Evolutionary conservation across 2,888 invertebrate species (phyloP).

Genomic region (Ennomos erosarius): DNA sequence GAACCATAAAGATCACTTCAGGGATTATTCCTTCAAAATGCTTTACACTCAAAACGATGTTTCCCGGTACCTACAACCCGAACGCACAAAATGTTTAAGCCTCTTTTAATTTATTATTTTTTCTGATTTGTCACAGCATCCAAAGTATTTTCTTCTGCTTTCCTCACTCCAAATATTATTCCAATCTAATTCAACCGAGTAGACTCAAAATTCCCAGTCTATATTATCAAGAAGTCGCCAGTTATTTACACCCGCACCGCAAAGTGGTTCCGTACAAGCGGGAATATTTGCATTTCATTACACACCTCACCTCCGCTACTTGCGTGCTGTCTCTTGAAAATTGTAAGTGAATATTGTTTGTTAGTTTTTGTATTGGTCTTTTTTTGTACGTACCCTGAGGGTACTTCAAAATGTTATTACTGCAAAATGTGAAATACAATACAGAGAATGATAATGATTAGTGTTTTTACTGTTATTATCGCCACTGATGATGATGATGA

Average conservation of each 20-base stretch:
- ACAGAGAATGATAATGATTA: too few species aligned
- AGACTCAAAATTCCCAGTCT: constrained; percentile 30
- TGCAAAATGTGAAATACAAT: too few species aligned
- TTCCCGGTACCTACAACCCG: too few species aligned
- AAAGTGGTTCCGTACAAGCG: constrained; percentile 62
- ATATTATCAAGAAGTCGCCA: constrained; percentile 53
- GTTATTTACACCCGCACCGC: constrained; percentile 54
- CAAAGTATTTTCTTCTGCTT: neutral
- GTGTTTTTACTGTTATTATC: too few species aligned
- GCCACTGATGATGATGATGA: too few species aligned
- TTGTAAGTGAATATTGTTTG: constrained; percentile 1
- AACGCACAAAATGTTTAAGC: too few species aligned
- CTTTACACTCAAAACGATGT: too few species aligned
- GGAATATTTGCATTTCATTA: constrained; percentile 74
- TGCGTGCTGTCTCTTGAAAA: constrained; percentile 32
- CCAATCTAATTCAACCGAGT: constrained; percentile 2
- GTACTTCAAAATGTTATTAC: too few species aligned
- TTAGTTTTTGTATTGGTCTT: constrained; percentile 4
- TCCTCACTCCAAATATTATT: neutral
- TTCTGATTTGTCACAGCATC: neutral
- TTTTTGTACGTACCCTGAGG: too few species aligned
- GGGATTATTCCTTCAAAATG: too few species aligned
- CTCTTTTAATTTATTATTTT: too few species aligned
- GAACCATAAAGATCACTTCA: too few species aligned
- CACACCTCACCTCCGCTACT: constrained; percentile 48